A percentile compares a stretch with the other conserved stretches of the same genome.
phyloP scores from a whole-genome alignment of 2,888 invertebrate species.

The Drosophila gaucha region DNA sequence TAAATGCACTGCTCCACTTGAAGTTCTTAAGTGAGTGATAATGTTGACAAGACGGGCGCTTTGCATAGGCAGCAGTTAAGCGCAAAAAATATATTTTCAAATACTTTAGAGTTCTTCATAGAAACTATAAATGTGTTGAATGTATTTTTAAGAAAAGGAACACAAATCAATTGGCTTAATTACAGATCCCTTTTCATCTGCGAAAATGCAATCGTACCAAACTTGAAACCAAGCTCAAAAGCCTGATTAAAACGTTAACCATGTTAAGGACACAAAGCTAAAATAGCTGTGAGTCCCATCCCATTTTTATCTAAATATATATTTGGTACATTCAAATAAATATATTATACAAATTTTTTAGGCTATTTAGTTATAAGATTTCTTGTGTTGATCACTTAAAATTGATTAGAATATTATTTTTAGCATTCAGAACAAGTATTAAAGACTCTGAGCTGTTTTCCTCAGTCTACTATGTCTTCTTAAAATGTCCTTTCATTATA shows the following conservation, averaged over 20 bases:
- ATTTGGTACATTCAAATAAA: too few relatives aligned
- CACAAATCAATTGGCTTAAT: too few relatives aligned
- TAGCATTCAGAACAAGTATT: background rate
- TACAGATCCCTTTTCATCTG: too few relatives aligned
- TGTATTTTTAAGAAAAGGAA: background rate
- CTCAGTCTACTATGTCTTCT: background rate
- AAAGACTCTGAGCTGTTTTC: background rate
- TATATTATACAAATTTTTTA: too few relatives aligned
- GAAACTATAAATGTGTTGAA: background rate
- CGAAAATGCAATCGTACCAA: too few relatives aligned
- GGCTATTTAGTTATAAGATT: background rate
- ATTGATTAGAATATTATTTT: background rate
- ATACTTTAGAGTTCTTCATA: background rate
- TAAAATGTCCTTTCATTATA: conserved; percentile 30
- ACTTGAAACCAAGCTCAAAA: too few relatives aligned
- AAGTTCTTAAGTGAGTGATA: conserved; percentile 30
- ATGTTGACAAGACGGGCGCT: conserved; percentile 5
- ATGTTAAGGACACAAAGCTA: too few relatives aligned
- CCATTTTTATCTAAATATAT: too few relatives aligned
- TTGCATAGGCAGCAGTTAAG: conserved; percentile 9
- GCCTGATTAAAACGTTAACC: too few relatives aligned
- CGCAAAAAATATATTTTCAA: background rate
- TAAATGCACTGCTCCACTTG: conserved; percentile 12
- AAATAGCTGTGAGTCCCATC: too few relatives aligned
- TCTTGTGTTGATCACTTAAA: background rate